Base-by-base conservation (phyloP, 2,888 invertebrate genomes). In the Strigamia transsilvanica region DNA sequence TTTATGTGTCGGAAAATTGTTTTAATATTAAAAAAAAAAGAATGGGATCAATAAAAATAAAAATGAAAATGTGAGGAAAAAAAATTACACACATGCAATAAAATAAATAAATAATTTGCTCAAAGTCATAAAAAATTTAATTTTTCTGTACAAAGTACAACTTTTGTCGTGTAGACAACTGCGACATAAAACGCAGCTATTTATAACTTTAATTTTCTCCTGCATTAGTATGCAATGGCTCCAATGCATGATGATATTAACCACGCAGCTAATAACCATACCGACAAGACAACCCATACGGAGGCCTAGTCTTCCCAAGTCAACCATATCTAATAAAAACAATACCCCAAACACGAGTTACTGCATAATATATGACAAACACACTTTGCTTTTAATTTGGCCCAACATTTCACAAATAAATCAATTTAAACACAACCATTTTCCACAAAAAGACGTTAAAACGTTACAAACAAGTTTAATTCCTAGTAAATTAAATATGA, bases 191-290 rank as follows among this genome's bases (percentile, higher is more conserved):
- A 66, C 27, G 66, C 18, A 27, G 66, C 66, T 66, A 66, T 66
- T 66, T 66, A 51, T 66, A 27, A 66, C 66, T 66, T 66, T 66
- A 66, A 66, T 66, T 66, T 66, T 66, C 66, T 7, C 66, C 66
- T 66, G 66, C 66, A 66, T 66, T 66, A 66, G 66, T 66, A 66
- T 66, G 66, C 66, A 66, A 66, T 66, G 66, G 66, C 66, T 27
- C 66, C 66, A 15, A 66, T 66, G 66, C 32, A 66, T 66, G 32
- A 66, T 66, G 32, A 27, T 66, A 66, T 66, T 66, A 66, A 66
- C 66, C 66, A 66, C 66, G 66, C 66, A 66, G 66, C 66, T 66
- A 66, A 66, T 66, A 66, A 66, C 66, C 66, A 27, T 66, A 66
- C 13, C 23, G 66, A 66, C 23, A 66, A 27, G 66, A 66, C 23